These are phyloP conservation scores for Drosophila kepulauana DNA, from an alignment of 1,140 invertebrate genomes.

Conservation along the genomic window DNA sequence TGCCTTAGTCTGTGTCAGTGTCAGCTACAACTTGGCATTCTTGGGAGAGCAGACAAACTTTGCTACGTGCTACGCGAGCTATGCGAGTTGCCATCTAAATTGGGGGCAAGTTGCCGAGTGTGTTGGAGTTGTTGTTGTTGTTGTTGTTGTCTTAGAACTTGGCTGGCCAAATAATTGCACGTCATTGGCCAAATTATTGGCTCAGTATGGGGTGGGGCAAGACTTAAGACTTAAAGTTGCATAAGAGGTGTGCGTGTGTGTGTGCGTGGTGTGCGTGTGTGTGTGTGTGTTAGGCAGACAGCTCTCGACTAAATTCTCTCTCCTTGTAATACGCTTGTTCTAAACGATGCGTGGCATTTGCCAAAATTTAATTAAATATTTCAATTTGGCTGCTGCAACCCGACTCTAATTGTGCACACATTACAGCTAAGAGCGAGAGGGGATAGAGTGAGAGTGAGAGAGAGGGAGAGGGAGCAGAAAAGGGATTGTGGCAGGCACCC, in stretches of 20 bases:
- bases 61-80: slow-evolving; percentile 69
- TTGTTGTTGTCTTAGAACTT: slow-evolving; percentile 51
- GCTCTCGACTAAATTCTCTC: not conserved
- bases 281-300: too few species aligned
- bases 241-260: too few species aligned
- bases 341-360: slow-evolving; percentile 11
- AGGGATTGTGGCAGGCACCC: not conserved
- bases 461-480: not conserved
- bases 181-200: slow-evolving; percentile 80
- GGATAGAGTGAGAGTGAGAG: not conserved
- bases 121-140: slow-evolving; percentile 13
- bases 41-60: slow-evolving; percentile 72
- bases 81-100: slow-evolving; percentile 4
- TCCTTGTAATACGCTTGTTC: too few species aligned
- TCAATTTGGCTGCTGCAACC: slow-evolving; percentile 49
- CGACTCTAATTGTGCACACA: slow-evolving; percentile 67
- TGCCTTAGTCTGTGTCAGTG: not conserved
- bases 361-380: slow-evolving; percentile 72
- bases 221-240: slow-evolving; percentile 16
- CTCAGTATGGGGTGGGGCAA: slow-evolving; percentile 15
- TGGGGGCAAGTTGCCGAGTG: not conserved
- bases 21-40: slow-evolving; percentile 45
- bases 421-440: slow-evolving; percentile 1
- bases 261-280: too few species aligned
- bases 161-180: slow-evolving; percentile 72